Percentiles rank a stretch among this genome's conserved stretches.
phyloP scores from a whole-genome alignment of 2,888 invertebrate genomes.

The Ophraella communa region DNA sequence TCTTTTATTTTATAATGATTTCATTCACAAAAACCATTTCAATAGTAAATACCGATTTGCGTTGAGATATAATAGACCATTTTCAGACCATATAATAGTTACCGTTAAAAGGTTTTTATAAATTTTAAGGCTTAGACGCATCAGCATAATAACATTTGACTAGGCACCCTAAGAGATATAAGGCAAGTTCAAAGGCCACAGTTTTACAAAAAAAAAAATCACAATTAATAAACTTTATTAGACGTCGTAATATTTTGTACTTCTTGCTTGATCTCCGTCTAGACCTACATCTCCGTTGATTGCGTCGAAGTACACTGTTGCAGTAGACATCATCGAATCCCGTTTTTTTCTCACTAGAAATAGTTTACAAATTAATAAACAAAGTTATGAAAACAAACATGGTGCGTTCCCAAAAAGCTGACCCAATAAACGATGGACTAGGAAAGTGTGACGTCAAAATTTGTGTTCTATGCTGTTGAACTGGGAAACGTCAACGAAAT shows the following conservation, averaged over 20 bases:
- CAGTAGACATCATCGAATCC: slow-evolving; percentile 45
- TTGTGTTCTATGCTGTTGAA: too few species aligned
- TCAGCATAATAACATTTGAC: background rate
- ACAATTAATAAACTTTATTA: background rate
- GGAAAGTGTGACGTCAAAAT: too few species aligned
- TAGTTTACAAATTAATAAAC: background rate
- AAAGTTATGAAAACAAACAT: background rate
- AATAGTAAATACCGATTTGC: background rate
- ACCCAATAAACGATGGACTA: too few species aligned
- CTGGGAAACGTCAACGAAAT: too few species aligned
- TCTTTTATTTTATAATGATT: background rate
- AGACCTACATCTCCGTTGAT: slow-evolving; percentile 40
- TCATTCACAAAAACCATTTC: background rate
- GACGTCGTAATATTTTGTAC: slow-evolving; percentile 39
- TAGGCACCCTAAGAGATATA: slow-evolving; percentile 6
- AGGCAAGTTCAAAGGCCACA: slow-evolving; percentile 22
- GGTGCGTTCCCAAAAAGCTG: background rate
- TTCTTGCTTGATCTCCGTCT: slow-evolving; percentile 30
- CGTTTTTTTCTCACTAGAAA: slow-evolving; percentile 45
- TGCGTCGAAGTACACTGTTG: slow-evolving; percentile 47
- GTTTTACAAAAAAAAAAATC: slow-evolving; percentile 6
- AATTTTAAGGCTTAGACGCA: background rate
- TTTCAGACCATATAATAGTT: too few species aligned
- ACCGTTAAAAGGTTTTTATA: too few species aligned
- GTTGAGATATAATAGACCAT: too few species aligned